phyloP scores from a whole-genome alignment of 1,140 invertebrate species.

The Euura saliciscinereae region DNA sequence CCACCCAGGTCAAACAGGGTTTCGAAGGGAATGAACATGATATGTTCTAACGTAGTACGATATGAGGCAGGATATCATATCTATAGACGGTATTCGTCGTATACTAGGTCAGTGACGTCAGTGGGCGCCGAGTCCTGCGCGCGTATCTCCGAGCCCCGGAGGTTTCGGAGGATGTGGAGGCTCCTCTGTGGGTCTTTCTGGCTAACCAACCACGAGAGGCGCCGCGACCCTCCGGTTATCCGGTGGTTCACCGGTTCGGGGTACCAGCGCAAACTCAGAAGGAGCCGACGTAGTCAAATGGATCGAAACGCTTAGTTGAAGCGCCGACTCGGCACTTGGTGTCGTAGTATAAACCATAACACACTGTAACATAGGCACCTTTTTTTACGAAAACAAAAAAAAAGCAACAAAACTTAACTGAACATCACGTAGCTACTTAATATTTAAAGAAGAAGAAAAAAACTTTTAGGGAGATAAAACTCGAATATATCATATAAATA shows the following conservation, averaged over 20 bases:
- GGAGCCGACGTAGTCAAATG: constrained; percentile 4
- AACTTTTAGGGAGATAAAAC: no score
- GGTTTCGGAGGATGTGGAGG: no score
- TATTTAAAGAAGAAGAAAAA: no score
- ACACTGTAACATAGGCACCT: constrained; percentile 58
- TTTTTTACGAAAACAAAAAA: constrained; percentile 32
- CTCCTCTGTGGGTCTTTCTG: background rate
- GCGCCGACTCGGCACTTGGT: constrained; percentile 58
- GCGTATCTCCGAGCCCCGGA: background rate
- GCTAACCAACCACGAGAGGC: background rate
- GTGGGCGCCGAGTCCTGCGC: background rate
- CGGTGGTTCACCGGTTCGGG: constrained; percentile 1
- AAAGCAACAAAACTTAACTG: constrained; percentile 12
- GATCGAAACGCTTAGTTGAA: constrained; percentile 58
- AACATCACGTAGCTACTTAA: constrained; percentile 7
- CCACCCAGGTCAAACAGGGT: no score
- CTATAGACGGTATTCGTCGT: no score
- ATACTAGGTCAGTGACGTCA: background rate
- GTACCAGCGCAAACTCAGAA: constrained; percentile 4
- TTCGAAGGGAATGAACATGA: no score
- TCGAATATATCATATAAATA: no score
- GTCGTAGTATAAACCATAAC: constrained; percentile 57
- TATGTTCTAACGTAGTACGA: no score
- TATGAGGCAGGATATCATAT: no score
- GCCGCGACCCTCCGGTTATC: background rate